Conservation (phyloP, 2,888 invertebrate species). For the Phytoseiulus persimilis region DNA sequence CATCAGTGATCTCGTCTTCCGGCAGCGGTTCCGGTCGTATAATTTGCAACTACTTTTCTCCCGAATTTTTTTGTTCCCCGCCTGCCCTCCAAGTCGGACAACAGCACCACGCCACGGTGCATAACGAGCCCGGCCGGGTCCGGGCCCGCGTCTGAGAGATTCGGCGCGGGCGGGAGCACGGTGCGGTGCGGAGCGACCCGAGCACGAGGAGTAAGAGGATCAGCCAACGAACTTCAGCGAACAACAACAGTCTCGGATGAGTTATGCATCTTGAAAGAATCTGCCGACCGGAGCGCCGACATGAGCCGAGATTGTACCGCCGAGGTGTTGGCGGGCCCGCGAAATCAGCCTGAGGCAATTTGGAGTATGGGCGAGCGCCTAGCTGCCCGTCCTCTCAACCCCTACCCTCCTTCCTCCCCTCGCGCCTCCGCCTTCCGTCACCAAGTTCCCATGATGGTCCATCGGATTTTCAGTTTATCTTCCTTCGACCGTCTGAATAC, state of each 20-base stretch:
- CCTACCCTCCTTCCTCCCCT: background rate
- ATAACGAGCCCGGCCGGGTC: background rate
- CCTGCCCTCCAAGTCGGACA: background rate
- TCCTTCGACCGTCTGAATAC: background rate
- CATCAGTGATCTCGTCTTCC: background rate
- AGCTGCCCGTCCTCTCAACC: too few species aligned
- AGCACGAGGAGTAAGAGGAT: conserved; percentile 5
- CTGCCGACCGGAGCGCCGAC: background rate
- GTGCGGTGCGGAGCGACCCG: background rate
- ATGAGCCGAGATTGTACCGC: background rate
- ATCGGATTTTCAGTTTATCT: background rate
- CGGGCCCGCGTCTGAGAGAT: background rate
- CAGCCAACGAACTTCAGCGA: background rate
- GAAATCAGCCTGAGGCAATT: background rate
- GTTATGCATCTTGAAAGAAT: background rate
- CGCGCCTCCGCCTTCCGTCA: background rate
- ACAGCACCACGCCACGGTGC: background rate
- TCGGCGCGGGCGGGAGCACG: background rate
- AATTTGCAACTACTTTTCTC: background rate
- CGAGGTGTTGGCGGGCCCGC: background rate
- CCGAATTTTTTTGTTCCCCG: background rate
- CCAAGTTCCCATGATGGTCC: background rate
- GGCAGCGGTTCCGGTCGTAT: background rate
- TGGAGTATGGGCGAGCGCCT: background rate
- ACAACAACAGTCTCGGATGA: background rate